Percentiles rank a stretch among this genome's conserved stretches.
phyloP scores from a whole-genome alignment of 2,888 invertebrate genomes.

The Ichneumoninae sp. region DNA sequence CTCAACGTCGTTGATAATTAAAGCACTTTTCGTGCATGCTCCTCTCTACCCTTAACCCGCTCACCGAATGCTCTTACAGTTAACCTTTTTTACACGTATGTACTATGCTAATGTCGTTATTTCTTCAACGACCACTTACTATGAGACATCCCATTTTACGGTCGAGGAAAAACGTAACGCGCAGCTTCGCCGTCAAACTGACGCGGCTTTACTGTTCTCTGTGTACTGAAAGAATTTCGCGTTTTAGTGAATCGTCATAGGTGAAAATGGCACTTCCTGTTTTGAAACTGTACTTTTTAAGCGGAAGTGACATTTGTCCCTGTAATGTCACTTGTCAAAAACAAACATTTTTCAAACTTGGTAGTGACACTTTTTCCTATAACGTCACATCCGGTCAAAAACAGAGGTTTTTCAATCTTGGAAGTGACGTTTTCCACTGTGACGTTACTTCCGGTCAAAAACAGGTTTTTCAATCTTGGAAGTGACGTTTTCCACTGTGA shows the following conservation, averaged over 20 bases:
- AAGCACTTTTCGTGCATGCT: conserved; percentile 51
- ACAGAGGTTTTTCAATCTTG: no score
- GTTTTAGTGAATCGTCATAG: neutral
- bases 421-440: no score
- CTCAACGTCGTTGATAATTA: conserved; percentile 57
- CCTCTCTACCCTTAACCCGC: conserved; percentile 22
- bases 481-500: no score
- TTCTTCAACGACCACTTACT: neutral
- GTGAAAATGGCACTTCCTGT: no score
- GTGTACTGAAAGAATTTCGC: neutral
- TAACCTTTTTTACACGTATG: conserved; percentile 31
- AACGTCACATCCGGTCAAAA: no score
- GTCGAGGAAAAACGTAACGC: conserved; percentile 16
- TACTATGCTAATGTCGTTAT: conserved; percentile 12
- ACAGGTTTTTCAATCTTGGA: no score
- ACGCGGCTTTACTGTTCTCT: neutral
- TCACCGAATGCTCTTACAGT: conserved; percentile 21
- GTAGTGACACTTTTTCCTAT: no score
- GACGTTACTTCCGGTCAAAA: no score
- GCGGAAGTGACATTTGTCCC: no score
- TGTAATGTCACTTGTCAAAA: no score
- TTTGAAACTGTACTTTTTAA: no score
- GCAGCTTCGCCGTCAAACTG: conserved; percentile 16
- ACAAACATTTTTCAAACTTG: no score
- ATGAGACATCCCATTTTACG: conserved; percentile 28